These are phyloP conservation scores for Eulemur rufifrons DNA, from an alignment of 2,113 vertebrate genomes.

Conservation along the genomic window DNA sequence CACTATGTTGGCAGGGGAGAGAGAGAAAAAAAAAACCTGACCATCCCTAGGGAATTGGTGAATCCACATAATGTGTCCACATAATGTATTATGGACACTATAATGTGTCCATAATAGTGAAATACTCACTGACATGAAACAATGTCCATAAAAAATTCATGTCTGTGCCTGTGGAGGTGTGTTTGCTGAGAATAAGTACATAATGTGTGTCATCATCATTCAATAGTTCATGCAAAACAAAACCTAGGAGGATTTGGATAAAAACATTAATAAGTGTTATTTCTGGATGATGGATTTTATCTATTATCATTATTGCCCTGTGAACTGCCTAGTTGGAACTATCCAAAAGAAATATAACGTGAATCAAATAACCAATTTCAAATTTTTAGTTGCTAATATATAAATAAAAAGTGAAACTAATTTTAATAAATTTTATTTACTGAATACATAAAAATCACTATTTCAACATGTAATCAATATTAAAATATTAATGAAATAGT, in stretches of 20 bases:
- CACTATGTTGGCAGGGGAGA: not conserved
- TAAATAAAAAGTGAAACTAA: not conserved
- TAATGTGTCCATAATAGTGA: not conserved
- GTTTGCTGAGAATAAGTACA: not conserved
- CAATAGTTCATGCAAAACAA: conserved; percentile 4
- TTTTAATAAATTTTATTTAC: conserved; percentile 18
- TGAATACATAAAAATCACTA: not conserved
- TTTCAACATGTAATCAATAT: not conserved
- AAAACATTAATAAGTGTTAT: not conserved
- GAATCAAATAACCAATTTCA: not conserved
- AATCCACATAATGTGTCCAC: not conserved
- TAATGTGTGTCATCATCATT: not conserved
- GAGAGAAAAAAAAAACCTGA: not conserved
- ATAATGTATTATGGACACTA: too few species aligned
- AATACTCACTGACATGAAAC: not conserved
- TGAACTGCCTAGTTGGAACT: not conserved
- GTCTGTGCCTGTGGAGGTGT: not conserved
- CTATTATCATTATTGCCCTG: not conserved
- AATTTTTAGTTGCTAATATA: not conserved
- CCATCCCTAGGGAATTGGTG: not conserved
- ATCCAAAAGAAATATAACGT: not conserved
- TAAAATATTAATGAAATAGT: not conserved
- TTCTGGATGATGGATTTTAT: not conserved
- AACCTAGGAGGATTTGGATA: not conserved
- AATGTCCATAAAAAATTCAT: not conserved